Evolutionary conservation across 2,113 vertebrate genomes (phyloP).

Genomic region (Mugil cephalus): DNA sequence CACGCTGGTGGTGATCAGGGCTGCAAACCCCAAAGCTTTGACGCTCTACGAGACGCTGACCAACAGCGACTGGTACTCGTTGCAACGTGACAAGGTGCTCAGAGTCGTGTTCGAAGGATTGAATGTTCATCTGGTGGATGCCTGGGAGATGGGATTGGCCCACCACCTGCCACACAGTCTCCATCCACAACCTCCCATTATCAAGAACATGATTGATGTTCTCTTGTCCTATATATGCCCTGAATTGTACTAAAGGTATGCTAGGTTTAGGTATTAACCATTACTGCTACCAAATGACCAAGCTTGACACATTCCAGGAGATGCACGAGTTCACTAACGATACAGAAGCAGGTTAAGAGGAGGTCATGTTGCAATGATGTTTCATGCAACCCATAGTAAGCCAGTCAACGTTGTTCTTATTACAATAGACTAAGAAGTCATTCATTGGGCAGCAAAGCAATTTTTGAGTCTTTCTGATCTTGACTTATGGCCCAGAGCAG

Average conservation of each 20-base stretch:
- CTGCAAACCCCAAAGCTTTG: slow-evolving; percentile 88
- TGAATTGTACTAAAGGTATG: not conserved
- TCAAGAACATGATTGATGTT: slow-evolving; percentile 91
- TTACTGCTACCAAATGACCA: too few species aligned
- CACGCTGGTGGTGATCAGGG: slow-evolving; percentile 87
- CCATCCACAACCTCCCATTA: slow-evolving; percentile 89
- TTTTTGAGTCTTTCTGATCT: too few species aligned
- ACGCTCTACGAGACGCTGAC: slow-evolving; percentile 87
- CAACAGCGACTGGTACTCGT: slow-evolving; percentile 94
- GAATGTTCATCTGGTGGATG: slow-evolving; percentile 89
- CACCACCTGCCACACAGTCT: slow-evolving; percentile 90
- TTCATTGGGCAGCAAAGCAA: too few species aligned
- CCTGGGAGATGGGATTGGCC: slow-evolving; percentile 94
- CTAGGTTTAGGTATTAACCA: not conserved
- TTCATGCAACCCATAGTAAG: too few species aligned
- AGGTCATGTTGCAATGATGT: too few species aligned
- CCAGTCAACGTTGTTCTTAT: too few species aligned
- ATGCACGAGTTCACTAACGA: too few species aligned
- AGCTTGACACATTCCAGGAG: too few species aligned
- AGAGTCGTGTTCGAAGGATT: slow-evolving; percentile 90
- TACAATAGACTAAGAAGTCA: too few species aligned
- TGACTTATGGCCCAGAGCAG: too few species aligned
- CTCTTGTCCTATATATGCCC: slow-evolving; percentile 91
- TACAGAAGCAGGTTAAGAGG: too few species aligned
- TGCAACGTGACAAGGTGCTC: slow-evolving; percentile 88